Evolutionary conservation across 2,113 vertebrate genomes (phyloP).

Genomic region (Oryzias javanicus): DNA sequence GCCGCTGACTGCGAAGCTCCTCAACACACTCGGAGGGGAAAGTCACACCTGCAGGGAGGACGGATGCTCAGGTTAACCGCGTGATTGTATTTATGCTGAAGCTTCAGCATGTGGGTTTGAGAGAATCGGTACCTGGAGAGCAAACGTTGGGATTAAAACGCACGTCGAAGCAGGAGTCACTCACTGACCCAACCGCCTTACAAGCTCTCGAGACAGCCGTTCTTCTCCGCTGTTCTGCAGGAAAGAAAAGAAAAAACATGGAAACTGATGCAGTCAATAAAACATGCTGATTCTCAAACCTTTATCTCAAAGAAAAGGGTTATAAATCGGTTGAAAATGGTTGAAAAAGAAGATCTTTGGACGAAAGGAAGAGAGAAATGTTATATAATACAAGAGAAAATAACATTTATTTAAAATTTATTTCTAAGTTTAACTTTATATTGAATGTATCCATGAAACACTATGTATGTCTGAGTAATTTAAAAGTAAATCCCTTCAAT

Average conservation of each 20-base stretch:
- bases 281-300: background rate
- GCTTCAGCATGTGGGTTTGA: constrained; percentile 1
- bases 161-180: constrained; percentile 85
- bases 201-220: constrained; percentile 82
- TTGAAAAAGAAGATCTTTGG: no score
- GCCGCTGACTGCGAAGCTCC: constrained; percentile 87
- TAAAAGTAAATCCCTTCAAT: no score
- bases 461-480: no score
- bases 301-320: no score
- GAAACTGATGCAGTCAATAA: background rate
- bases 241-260: constrained; percentile 1
- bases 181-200: constrained; percentile 84
- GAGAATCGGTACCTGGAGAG: constrained; percentile 81
- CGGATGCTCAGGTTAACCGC: constrained; percentile 3
- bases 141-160: constrained; percentile 94
- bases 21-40: constrained; percentile 82
- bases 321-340: no score
- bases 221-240: constrained; percentile 72
- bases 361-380: no score
- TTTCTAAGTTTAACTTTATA: no score
- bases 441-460: no score
- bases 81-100: background rate
- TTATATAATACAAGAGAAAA: no score
- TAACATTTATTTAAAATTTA: no score
- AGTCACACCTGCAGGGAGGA: constrained; percentile 78